Evolutionary conservation across 2,888 invertebrate genomes (phyloP), one percentile per base, ranked within the genome.

Genomic region (Elysia crispata): DNA sequence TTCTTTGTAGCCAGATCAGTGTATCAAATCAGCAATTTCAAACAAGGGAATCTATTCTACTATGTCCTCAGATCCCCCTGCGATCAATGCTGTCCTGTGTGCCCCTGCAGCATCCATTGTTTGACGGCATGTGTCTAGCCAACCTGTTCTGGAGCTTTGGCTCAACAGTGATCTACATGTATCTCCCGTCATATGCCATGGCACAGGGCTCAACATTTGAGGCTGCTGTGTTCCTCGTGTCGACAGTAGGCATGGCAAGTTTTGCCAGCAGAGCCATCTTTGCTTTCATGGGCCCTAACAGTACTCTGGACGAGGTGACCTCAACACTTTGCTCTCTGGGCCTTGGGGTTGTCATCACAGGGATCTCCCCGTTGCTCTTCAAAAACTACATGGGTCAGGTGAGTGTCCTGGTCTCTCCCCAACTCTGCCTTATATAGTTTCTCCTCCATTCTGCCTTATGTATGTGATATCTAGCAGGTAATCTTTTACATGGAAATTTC

Each of bases 111-210:
- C 88, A 89, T 81, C 86, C 87, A 0, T 85, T 89, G 72, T 91
- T 91, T 82, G 86, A 86, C 50, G 89, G 88, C 5, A 85, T 91
- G 86, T 88, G 89, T 76, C 87, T 89, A 31, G 88, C 88, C 41
- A 90, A 90, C 83, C 86, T 90, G 74, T 89, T 91, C 82, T 91
- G 90, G 90, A 89, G 90, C 76, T 89, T 89, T 77, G 91, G 90
- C 15, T 87, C 89, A 30, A 87, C 88, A 23, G 85, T 90, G 13
- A 87, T 90, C 49, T 91, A 90, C 84, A 87, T 89, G 86, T 89
- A 89, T 77, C 79, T 90, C 62, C 91, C 91, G 1, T 87, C 89
- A 0, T 91, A 90, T 76, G 89, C 90, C 60, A 86, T 89, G 76
- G 82, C 86, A 20, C 70, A 84, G 76, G 87, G 88, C n/a, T 87